Conservation (phyloP, 1,140 invertebrate species). For the Cotesia glomerata region DNA sequence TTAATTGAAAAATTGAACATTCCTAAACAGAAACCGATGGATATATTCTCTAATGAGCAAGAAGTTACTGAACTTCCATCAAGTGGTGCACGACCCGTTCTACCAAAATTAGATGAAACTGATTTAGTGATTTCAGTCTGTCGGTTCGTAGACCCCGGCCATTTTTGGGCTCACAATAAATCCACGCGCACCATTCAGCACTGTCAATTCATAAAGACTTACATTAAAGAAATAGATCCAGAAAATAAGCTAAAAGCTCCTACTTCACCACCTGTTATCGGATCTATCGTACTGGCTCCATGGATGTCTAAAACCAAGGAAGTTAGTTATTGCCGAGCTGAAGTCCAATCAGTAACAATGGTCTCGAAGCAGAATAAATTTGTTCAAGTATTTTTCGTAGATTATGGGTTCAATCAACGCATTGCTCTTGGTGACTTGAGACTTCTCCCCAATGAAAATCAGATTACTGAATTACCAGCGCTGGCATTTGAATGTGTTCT, state of each 20-base stretch:
- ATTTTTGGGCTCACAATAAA: conserved; percentile 69
- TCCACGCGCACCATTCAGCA: conserved; percentile 48
- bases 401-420: conserved; percentile 73
- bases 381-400: conserved; percentile 73
- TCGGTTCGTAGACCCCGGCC: conserved; percentile 59
- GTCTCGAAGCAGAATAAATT: conserved; percentile 37
- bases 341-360: conserved; percentile 41
- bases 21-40: neutral
- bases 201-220: conserved; percentile 11
- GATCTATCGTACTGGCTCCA: conserved; percentile 50
- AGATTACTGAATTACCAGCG: conserved; percentile 55
- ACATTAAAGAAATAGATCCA: neutral
- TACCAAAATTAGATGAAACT: conserved; percentile 63
- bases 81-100: conserved; percentile 45
- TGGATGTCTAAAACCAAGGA: conserved; percentile 32
- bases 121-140: conserved; percentile 58
- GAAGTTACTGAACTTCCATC: too few relatives aligned
- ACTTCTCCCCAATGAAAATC: conserved; percentile 27
- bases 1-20: conserved; percentile 27
- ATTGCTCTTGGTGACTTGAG: conserved; percentile 45
- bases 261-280: conserved; percentile 30
- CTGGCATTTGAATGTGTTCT: conserved; percentile 77
- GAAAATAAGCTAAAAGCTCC: neutral
- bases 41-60: neutral
- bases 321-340: conserved; percentile 53